These are phyloP conservation scores for Gymnopithys bicolor DNA, from an alignment of 2,797 vertebrate species.

Conservation along the genomic window DNA sequence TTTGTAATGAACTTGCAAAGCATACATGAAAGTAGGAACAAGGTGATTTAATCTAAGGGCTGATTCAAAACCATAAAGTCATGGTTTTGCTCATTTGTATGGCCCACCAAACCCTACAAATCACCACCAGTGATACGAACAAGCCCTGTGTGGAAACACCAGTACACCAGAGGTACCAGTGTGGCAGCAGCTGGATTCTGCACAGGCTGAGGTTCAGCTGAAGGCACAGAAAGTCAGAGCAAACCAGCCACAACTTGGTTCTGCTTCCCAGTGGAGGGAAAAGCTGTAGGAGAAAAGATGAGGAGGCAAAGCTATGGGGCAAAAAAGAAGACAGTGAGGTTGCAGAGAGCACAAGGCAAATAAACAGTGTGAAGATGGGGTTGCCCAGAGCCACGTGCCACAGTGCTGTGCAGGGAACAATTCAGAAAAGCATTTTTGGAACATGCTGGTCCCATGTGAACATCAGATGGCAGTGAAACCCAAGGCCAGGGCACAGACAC, in stretches of 20 bases:
- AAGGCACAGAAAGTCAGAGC: neutral
- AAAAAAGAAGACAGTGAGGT: neutral
- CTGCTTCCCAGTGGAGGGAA: neutral
- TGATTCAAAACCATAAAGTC: conserved; percentile 47
- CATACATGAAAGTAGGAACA: conserved; percentile 53
- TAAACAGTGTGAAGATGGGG: accelerated
- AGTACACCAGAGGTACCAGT: conserved; percentile 40
- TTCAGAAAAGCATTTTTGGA: neutral
- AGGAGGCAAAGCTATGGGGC: neutral
- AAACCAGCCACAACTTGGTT: neutral
- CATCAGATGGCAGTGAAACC: neutral
- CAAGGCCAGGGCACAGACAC: neutral
- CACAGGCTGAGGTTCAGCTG: neutral
- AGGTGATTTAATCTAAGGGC: conserved; percentile 21
- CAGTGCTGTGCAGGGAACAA: accelerated
- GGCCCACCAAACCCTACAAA: neutral
- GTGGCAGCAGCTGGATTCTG: conserved; percentile 26
- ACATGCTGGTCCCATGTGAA: accelerated
- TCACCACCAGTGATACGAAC: neutral
- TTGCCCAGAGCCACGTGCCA: neutral
- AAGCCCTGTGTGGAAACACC: neutral
- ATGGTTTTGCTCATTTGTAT: neutral
- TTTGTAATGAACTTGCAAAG: neutral
- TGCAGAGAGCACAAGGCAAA: neutral
- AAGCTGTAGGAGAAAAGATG: neutral